These are phyloP conservation scores for Pyrrhosoma nymphula DNA, from an alignment of 2,888 invertebrate species.

Conservation along the genomic window DNA sequence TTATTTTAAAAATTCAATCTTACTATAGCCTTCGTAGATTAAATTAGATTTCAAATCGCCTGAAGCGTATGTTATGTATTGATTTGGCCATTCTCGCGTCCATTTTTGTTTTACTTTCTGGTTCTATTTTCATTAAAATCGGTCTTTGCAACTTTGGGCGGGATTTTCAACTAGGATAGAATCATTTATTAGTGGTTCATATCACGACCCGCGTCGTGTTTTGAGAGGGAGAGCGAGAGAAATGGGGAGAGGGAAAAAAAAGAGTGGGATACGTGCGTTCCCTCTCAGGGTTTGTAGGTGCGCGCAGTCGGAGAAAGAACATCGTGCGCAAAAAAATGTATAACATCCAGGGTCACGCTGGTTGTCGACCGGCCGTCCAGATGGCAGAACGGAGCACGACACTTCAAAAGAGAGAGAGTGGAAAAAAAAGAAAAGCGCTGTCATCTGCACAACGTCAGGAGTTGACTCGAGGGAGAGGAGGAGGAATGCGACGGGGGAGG, in stretches of 20 bases:
- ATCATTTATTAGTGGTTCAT: not conserved
- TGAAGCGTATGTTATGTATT: too few species aligned
- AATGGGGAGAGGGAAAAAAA: too few species aligned
- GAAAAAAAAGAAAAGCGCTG: not conserved
- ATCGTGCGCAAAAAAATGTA: not conserved
- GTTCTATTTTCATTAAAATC: too few species aligned
- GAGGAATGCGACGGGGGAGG: not conserved
- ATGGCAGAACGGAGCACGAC: not conserved
- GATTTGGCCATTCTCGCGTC: too few species aligned
- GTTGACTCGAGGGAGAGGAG: not conserved
- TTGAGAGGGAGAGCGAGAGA: not conserved
- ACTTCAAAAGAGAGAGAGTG: not conserved
- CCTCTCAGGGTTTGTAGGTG: not conserved
- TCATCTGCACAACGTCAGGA: not conserved
- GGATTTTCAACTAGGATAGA: too few species aligned
- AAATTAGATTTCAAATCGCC: too few species aligned
- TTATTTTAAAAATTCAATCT: too few species aligned
- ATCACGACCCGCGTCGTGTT: not conserved
- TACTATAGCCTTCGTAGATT: too few species aligned
- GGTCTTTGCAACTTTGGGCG: too few species aligned
- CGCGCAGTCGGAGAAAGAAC: not conserved
- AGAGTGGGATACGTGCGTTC: not conserved
- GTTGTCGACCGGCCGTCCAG: constrained; percentile 25
- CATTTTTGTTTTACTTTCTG: too few species aligned
- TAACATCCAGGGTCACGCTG: not conserved